phyloP scores from a whole-genome alignment of 2,888 invertebrate genomes.

The Chironomus tentans region DNA sequence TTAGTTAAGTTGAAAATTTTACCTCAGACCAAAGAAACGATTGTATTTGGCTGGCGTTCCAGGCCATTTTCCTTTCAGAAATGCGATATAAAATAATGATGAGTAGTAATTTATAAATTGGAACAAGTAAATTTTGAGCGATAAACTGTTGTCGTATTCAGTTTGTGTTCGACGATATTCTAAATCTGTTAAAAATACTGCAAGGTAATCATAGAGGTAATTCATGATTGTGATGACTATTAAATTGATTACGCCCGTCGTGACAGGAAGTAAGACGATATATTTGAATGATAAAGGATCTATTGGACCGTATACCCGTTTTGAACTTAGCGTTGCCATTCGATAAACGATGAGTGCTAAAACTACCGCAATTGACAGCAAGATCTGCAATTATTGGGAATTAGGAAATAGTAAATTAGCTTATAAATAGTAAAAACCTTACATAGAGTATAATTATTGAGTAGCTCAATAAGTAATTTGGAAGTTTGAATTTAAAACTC shows the following conservation, averaged over 20 bases:
- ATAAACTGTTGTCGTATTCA: conserved; percentile 77
- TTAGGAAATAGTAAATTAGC: background rate
- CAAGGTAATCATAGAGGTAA: conserved; percentile 55
- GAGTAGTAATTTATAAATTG: conserved; percentile 87
- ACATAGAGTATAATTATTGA: conserved; percentile 44
- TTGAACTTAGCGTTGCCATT: conserved; percentile 55
- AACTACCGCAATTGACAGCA: conserved; percentile 61
- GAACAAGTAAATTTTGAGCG: conserved; percentile 76
- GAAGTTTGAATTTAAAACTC: conserved; percentile 58
- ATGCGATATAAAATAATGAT: conserved; percentile 77
- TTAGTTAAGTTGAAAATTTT: too few species aligned
- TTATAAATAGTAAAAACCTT: conserved; percentile 1
- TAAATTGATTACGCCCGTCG: conserved; percentile 70
- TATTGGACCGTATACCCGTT: conserved; percentile 45
- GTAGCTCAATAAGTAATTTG: conserved; percentile 60
- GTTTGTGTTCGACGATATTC: conserved; percentile 71
- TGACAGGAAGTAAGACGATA: conserved; percentile 60
- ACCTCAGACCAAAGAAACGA: conserved; percentile 52
- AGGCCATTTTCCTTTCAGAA: conserved; percentile 66
- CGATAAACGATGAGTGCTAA: conserved; percentile 69
- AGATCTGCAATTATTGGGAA: conserved; percentile 43
- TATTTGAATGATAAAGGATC: conserved; percentile 46
- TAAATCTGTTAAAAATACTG: conserved; percentile 60
- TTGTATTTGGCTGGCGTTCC: conserved; percentile 71
- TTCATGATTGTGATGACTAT: conserved; percentile 67